Conservation (phyloP, 2,113 vertebrate genomes). For the Vimba vimba region DNA sequence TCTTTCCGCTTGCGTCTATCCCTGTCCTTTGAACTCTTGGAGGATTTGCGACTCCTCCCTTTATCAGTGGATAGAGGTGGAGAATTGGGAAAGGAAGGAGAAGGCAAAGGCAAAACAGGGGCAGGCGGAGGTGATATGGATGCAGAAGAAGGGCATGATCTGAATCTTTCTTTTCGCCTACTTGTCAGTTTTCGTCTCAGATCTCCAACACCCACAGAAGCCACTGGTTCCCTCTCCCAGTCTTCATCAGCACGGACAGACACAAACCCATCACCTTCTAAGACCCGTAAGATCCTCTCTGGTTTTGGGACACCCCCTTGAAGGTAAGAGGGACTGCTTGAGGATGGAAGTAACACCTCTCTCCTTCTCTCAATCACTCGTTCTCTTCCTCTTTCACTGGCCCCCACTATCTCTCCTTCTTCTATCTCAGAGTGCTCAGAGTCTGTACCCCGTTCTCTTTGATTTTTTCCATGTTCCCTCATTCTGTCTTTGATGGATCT, state of each 20-base stretch:
- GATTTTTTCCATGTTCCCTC: slow-evolving; percentile 47
- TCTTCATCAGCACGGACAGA: slow-evolving; percentile 77
- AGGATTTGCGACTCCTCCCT: slow-evolving; percentile 66
- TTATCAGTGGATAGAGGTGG: slow-evolving; percentile 56
- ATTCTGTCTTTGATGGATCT: slow-evolving; percentile 60
- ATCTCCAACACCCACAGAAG: slow-evolving; percentile 77
- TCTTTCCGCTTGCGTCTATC: slow-evolving; percentile 73
- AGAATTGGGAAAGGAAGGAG: slow-evolving; percentile 47
- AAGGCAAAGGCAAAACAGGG: slow-evolving; percentile 51
- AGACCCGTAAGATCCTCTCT: slow-evolving; percentile 77
- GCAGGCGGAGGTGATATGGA: slow-evolving; percentile 66
- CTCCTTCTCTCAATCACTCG: slow-evolving; percentile 60
- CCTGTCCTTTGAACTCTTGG: slow-evolving; percentile 70
- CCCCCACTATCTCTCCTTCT: slow-evolving; percentile 87
- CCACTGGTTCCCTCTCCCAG: slow-evolving; percentile 68
- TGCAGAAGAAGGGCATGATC: slow-evolving; percentile 68
- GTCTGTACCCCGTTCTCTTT: slow-evolving; percentile 58
- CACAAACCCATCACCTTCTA: slow-evolving; percentile 84
- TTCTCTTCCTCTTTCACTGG: slow-evolving; percentile 62
- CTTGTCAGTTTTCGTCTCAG: slow-evolving; percentile 86
- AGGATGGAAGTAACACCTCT: slow-evolving; percentile 51
- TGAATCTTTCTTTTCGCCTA: slow-evolving; percentile 82
- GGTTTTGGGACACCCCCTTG: slow-evolving; percentile 66
- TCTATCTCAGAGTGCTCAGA: slow-evolving; percentile 87
- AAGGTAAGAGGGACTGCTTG: slow-evolving; percentile 68